A percentile compares a stretch with the other conserved stretches of the same genome.
These are phyloP conservation scores for Girardinus metallicus DNA, from an alignment of 2,797 vertebrate species.

Conservation along the genomic window DNA sequence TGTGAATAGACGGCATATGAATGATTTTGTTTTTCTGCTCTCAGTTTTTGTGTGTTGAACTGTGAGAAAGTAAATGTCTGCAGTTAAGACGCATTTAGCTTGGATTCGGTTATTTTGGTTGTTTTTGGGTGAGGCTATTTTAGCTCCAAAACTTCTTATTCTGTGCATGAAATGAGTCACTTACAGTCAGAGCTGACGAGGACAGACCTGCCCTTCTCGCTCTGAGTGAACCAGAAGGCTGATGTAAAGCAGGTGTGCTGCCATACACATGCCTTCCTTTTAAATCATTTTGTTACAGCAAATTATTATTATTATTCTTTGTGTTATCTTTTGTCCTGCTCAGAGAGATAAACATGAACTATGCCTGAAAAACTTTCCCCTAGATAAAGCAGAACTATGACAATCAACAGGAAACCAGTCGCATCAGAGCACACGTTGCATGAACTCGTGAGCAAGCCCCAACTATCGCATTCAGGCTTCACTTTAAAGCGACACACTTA, in stretches of 20 bases:
- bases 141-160: not conserved
- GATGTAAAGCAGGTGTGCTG: not conserved
- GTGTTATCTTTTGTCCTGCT: not conserved
- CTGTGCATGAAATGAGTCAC: constrained; percentile 32
- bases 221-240: not conserved
- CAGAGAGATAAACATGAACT: not conserved
- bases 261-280: not conserved
- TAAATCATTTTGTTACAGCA: not conserved
- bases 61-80: constrained; percentile 55
- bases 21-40: constrained; percentile 10
- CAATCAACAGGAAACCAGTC: constrained; percentile 60
- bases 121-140: constrained; percentile 30
- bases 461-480: constrained; percentile 12
- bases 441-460: constrained; percentile 1
- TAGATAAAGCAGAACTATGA: constrained; percentile 55
- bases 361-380: not conserved
- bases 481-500: not conserved
- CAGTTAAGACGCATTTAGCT: not conserved
- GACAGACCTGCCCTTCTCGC: not conserved
- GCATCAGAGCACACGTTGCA: not conserved
- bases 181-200: not conserved
- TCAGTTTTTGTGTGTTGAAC: constrained; percentile 9
- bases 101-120: constrained; percentile 17
- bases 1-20: constrained; percentile 15
- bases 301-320: not conserved